Evolutionary conservation across 2,888 invertebrate species (phyloP).

Genomic region (Busseola fusca): DNA sequence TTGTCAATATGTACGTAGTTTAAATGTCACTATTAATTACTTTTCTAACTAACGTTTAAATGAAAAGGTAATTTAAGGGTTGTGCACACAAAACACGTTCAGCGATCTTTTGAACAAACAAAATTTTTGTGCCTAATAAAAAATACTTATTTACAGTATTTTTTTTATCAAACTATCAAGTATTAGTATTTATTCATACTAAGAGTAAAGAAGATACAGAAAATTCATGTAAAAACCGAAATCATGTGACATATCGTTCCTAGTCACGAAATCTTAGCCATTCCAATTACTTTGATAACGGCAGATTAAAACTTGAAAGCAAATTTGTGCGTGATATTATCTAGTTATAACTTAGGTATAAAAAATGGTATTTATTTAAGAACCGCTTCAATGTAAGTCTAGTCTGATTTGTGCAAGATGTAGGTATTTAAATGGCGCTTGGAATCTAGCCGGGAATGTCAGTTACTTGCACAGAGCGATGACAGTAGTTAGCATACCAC

Average conservation of each 20-base stretch:
- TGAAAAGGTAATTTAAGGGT: slow-evolving; percentile 12
- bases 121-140: neutral
- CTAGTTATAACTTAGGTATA: slow-evolving; percentile 73
- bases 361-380: slow-evolving; percentile 73
- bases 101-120: neutral
- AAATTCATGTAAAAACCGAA: slow-evolving; percentile 1
- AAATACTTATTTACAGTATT: neutral
- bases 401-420: slow-evolving; percentile 76
- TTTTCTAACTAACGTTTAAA: neutral
- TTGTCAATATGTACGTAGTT: too few species aligned
- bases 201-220: neutral
- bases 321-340: slow-evolving; percentile 83
- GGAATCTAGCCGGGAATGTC: slow-evolving; percentile 19
- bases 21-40: neutral
- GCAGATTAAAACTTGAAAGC: slow-evolving; percentile 62
- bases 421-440: slow-evolving; percentile 58
- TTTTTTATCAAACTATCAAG: neutral
- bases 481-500: neutral
- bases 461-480: neutral
- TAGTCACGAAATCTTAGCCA: slow-evolving; percentile 60
- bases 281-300: slow-evolving; percentile 62
- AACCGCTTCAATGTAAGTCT: slow-evolving; percentile 75
- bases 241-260: slow-evolving; percentile 56
- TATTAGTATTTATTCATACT: neutral
- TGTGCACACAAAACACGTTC: slow-evolving; percentile 20